These are phyloP conservation scores for Monodelphis domestica DNA, from an alignment of 2,797 vertebrate genomes.

Conservation along the genomic window DNA sequence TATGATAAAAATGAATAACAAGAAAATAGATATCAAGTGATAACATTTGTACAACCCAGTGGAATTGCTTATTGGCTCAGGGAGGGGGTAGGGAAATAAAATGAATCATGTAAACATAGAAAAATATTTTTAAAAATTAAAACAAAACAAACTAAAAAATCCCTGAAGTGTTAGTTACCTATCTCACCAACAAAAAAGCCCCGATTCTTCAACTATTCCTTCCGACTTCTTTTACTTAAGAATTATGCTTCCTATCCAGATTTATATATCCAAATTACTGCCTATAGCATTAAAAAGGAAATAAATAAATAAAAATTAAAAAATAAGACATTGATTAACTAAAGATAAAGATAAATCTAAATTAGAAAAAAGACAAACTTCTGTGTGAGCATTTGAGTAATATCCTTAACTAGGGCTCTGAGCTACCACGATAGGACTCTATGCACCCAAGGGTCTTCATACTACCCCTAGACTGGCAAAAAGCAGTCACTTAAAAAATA, in stretches of 20 bases:
- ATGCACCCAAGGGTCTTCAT: background rate
- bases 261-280: background rate
- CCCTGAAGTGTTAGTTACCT: no score
- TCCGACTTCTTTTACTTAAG: background rate
- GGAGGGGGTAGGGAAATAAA: no score
- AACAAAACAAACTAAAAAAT: no score
- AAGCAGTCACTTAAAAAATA: background rate
- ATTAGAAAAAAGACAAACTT: background rate
- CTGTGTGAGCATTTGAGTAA: background rate
- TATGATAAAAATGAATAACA: no score
- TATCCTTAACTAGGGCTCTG: constrained; percentile 1
- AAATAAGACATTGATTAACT: background rate
- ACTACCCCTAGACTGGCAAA: background rate
- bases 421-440: background rate
- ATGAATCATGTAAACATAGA: no score
- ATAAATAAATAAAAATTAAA: no score
- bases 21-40: no score
- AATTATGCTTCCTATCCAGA: background rate
- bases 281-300: background rate
- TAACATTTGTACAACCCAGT: no score
- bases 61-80: no score
- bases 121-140: no score
- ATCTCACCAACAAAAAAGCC: no score
- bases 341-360: background rate
- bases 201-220: background rate